Evolutionary conservation across 30 jellyfish, hydroid and myxozoan genomes (phyloP).

Genomic region (Cassiopea xamachana): DNA sequence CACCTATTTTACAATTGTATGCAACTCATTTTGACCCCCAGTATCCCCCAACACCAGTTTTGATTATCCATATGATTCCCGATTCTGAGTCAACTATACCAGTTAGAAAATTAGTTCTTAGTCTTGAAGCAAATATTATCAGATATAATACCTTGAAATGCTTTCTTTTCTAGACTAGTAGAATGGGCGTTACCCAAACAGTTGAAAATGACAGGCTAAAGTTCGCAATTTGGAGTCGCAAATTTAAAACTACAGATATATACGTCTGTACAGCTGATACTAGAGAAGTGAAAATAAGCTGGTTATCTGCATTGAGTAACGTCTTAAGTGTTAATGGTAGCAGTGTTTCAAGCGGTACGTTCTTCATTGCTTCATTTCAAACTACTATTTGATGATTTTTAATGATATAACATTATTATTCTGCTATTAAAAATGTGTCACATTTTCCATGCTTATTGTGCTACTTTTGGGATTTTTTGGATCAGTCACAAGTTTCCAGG

Average conservation of each 20-base stretch:
- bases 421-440: no score
- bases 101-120: no score
- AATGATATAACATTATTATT: no score
- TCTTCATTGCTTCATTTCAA: neutral
- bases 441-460: no score
- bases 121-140: neutral
- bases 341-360: constrained; percentile 11
- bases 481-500: no score
- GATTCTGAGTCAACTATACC: no score
- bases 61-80: no score
- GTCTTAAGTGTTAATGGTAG: constrained; percentile 51
- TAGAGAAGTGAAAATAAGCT: constrained; percentile 58
- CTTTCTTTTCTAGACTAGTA: constrained; percentile 52
- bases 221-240: constrained; percentile 90
- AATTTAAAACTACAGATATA: constrained; percentile 78
- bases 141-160: neutral
- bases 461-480: no score
- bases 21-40: no score
- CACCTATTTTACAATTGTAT: no score
- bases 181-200: constrained; percentile 89
- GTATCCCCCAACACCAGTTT: no score
- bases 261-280: constrained; percentile 82
- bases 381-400: no score
- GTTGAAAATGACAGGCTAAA: constrained; percentile 76
- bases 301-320: constrained; percentile 76